phyloP scores from a whole-genome alignment of 2,888 invertebrate genomes.

The Ceramica pisi region DNA sequence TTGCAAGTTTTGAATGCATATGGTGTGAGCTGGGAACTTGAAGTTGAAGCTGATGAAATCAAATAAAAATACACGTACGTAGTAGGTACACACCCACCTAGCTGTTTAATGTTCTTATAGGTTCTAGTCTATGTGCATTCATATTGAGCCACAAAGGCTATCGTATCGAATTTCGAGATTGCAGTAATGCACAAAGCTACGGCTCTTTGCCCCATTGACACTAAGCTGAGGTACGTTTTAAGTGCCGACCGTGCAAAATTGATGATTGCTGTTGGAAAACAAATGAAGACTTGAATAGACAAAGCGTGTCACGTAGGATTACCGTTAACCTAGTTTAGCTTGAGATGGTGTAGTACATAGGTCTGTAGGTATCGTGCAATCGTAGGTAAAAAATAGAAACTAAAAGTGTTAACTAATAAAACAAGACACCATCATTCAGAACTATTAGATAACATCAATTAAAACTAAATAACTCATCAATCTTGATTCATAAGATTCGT shows the following conservation, averaged over 20 bases:
- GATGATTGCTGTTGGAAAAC: constrained; percentile 50
- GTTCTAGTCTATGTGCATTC: not conserved
- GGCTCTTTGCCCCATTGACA: constrained; percentile 35
- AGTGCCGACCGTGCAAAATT: constrained; percentile 41
- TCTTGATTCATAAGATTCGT: not conserved
- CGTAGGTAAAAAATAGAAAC: not conserved
- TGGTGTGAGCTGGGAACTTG: constrained; percentile 28
- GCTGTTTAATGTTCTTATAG: not conserved
- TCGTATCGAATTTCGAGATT: constrained; percentile 50
- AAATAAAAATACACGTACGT: not conserved
- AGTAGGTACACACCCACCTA: not conserved
- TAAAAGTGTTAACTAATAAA: not conserved
- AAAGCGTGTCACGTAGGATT: constrained; percentile 55
- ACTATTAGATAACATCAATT: constrained; percentile 23
- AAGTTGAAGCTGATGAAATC: constrained; percentile 3
- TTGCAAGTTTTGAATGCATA: constrained; percentile 21
- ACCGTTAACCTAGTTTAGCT: constrained; percentile 46
- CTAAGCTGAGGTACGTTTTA: constrained; percentile 18
- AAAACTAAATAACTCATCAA: not conserved
- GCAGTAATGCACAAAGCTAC: constrained; percentile 13
- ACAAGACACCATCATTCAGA: constrained; percentile 5
- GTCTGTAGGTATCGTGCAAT: constrained; percentile 1
- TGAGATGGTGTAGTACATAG: not conserved
- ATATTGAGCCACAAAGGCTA: constrained; percentile 27
- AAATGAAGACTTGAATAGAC: constrained; percentile 34